phyloP scores from a whole-genome alignment of 1,140 invertebrate species.

The Thalassaphorura encarpata region DNA sequence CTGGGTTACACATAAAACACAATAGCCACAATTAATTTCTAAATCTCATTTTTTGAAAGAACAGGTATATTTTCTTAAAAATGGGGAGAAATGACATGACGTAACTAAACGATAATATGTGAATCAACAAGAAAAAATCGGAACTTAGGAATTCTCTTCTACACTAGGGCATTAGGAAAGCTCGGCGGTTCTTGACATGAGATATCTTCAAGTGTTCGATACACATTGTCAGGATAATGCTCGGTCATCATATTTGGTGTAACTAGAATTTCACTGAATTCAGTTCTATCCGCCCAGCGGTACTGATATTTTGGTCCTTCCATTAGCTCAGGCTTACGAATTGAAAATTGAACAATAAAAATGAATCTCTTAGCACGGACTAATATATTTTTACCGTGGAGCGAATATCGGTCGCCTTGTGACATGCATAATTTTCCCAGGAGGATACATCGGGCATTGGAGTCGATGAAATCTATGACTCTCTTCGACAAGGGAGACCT shows the following conservation, averaged over 20 bases:
- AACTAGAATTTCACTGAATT: conserved; percentile 39
- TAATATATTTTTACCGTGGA: conserved; percentile 23
- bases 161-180: too few relatives aligned
- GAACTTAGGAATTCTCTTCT: too few relatives aligned
- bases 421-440: conserved; percentile 30
- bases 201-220: conserved; percentile 21
- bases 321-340: conserved; percentile 33
- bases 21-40: too few relatives aligned
- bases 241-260: conserved; percentile 40
- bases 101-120: too few relatives aligned
- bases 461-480: conserved; percentile 25
- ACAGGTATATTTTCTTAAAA: too few relatives aligned
- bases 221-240: conserved; percentile 37
- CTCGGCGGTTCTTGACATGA: not conserved
- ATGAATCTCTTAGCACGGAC: too few relatives aligned
- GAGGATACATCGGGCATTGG: conserved; percentile 25
- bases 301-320: conserved; percentile 33
- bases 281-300: conserved; percentile 37
- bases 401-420: conserved; percentile 24
- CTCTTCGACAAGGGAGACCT: conserved; percentile 33
- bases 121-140: too few relatives aligned
- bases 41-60: too few relatives aligned
- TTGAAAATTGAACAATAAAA: conserved; percentile 53
- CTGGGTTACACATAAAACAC: too few relatives aligned
- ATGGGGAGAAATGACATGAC: too few relatives aligned